phyloP scores from a whole-genome alignment of 2,113 vertebrate species.

The Apodemus sylvaticus region DNA sequence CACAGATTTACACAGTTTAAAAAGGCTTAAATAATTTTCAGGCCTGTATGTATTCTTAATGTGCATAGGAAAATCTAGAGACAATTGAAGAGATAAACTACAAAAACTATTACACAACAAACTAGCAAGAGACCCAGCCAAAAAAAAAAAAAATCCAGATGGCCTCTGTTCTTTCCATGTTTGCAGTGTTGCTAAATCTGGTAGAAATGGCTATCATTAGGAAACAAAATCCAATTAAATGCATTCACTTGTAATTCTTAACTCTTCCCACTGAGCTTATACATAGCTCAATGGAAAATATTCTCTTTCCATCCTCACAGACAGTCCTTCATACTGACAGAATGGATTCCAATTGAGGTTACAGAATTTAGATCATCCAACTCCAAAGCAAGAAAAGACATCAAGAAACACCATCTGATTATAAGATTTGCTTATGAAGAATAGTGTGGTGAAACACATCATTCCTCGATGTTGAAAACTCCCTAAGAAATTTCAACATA shows the following conservation, averaged over 20 bases:
- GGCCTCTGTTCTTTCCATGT: slow-evolving; percentile 37
- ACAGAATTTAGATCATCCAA: slow-evolving; percentile 57
- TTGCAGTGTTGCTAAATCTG: slow-evolving; percentile 23
- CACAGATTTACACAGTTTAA: slow-evolving; percentile 4
- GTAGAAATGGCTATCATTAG: slow-evolving; percentile 7
- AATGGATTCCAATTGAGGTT: slow-evolving; percentile 48
- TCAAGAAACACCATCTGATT: slow-evolving; percentile 62
- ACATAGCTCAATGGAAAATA: slow-evolving; percentile 33
- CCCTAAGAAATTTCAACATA: slow-evolving; percentile 60
- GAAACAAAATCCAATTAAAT: slow-evolving; percentile 56
- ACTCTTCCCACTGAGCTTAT: slow-evolving; percentile 44
- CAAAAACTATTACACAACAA: neutral
- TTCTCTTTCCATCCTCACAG: slow-evolving; percentile 35
- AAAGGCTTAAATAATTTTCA: slow-evolving; percentile 7
- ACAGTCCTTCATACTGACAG: neutral
- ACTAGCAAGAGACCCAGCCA: slow-evolving; percentile 16
- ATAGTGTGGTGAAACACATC: slow-evolving; percentile 43
- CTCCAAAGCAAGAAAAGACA: slow-evolving; percentile 61
- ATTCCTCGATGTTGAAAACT: slow-evolving; percentile 50
- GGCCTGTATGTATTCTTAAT: neutral
- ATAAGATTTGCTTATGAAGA: slow-evolving; percentile 44
- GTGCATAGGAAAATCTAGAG: slow-evolving; percentile 23
- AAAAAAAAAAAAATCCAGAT: slow-evolving; percentile 43
- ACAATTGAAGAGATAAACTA: slow-evolving; percentile 9
- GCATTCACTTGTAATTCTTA: slow-evolving; percentile 24